Evolutionary conservation across 2,113 vertebrate genomes (phyloP).

Genomic region (Grammomys dolichurus): DNA sequence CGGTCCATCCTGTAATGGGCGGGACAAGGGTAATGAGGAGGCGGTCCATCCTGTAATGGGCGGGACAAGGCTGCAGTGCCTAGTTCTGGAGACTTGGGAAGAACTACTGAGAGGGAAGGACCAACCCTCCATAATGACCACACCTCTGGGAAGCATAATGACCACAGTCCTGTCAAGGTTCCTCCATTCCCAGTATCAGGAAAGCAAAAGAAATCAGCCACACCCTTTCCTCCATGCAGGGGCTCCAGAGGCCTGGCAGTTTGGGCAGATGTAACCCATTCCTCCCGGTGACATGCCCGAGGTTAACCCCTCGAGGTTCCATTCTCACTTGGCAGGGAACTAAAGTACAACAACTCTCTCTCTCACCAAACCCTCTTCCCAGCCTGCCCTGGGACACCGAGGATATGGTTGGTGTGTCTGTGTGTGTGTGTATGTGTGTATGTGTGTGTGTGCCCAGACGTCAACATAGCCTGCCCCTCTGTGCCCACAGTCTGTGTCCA

Average conservation of each 20-base stretch:
- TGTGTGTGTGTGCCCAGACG: background rate
- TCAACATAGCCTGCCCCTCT: background rate
- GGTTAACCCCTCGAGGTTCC: background rate
- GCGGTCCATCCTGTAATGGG: fast-evolving
- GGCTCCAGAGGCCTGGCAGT: background rate
- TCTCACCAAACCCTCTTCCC: background rate
- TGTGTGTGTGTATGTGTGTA: fast-evolving
- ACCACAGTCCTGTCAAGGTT: background rate
- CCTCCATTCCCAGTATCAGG: background rate
- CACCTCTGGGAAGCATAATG: background rate
- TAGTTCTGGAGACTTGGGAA: background rate
- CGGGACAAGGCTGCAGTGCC: background rate
- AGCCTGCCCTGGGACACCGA: background rate
- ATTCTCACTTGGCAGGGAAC: background rate
- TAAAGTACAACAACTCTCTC: too few relatives aligned
- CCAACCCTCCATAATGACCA: fast-evolving
- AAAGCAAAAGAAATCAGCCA: background rate
- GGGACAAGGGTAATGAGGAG: fast-evolving
- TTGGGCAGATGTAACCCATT: background rate
- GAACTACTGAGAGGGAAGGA: background rate
- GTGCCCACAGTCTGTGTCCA: conserved; percentile 14
- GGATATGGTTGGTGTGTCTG: conserved; percentile 1
- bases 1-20: fast-evolving
- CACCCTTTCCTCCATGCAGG: background rate
- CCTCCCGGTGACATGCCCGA: background rate